Evolutionary conservation across 1,140 invertebrate species (phyloP).

Genomic region (Hestina assimilis): DNA sequence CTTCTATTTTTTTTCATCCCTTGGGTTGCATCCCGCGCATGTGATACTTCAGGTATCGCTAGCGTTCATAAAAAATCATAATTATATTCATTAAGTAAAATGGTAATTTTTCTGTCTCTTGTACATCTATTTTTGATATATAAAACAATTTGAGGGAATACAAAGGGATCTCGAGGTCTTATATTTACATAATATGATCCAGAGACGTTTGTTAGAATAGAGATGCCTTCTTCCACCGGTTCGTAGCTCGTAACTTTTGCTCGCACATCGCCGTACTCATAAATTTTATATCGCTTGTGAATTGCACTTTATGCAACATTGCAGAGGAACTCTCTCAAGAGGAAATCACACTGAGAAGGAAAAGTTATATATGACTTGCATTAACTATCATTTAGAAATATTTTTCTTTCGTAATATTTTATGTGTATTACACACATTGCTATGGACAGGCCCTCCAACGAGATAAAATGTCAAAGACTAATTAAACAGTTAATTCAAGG

Average conservation of each 20-base stretch:
- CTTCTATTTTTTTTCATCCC: too few relatives aligned
- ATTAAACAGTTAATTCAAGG: not conserved
- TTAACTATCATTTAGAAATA: constrained; percentile 3
- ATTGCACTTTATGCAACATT: constrained; percentile 11
- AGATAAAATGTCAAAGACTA: not conserved
- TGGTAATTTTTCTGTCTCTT: too few relatives aligned
- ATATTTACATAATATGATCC: constrained; percentile 1
- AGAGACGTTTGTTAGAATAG: not conserved
- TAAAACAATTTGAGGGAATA: constrained; percentile 3
- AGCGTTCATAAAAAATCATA: too few relatives aligned
- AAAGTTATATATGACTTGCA: too few relatives aligned
- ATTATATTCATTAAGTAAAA: too few relatives aligned
- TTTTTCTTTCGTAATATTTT: not conserved
- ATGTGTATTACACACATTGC: too few relatives aligned
- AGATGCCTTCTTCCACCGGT: not conserved
- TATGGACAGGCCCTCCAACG: not conserved
- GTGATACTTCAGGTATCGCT: too few relatives aligned
- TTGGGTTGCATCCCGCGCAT: too few relatives aligned
- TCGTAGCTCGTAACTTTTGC: not conserved
- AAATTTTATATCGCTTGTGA: constrained; percentile 7
- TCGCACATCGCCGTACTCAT: constrained; percentile 1
- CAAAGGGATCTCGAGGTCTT: not conserved
- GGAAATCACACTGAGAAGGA: too few relatives aligned
- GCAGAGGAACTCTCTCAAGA: not conserved
- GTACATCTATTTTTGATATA: not conserved